Conservation (phyloP, 2,888 invertebrate species). For the Dasypolia templi region DNA sequence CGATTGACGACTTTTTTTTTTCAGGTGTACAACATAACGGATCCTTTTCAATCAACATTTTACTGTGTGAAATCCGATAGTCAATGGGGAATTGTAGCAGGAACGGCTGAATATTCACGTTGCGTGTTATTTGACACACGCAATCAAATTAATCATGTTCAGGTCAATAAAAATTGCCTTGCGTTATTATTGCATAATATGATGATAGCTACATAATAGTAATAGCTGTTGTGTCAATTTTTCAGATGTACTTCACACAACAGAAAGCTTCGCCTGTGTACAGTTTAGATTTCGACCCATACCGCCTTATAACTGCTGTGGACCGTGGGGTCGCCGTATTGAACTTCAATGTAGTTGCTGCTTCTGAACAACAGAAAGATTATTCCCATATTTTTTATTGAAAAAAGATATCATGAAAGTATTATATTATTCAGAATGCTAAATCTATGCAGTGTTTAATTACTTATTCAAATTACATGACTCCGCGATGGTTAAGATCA, state of each 20-base stretch:
- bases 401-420: constrained; percentile 34
- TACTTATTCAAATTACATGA: not conserved
- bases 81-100: constrained; percentile 78
- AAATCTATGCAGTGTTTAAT: constrained; percentile 25
- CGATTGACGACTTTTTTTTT: too few relatives aligned
- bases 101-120: constrained; percentile 83
- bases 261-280: constrained; percentile 83
- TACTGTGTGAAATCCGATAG: constrained; percentile 85
- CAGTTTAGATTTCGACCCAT: constrained; percentile 83
- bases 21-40: constrained; percentile 78
- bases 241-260: constrained; percentile 87
- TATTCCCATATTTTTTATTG: constrained; percentile 80
- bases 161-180: constrained; percentile 73
- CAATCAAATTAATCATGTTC: constrained; percentile 73
- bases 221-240: constrained; percentile 51
- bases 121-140: constrained; percentile 84
- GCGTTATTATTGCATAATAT: constrained; percentile 2
- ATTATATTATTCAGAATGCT: constrained; percentile 41
- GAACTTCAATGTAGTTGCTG: constrained; percentile 77
- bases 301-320: constrained; percentile 81
- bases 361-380: constrained; percentile 69
- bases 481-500: not conserved
- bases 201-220: not conserved
- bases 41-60: constrained; percentile 83
- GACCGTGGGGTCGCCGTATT: constrained; percentile 80